Evolutionary conservation across 30 jellyfish, hydroid and myxozoan genomes (phyloP).

Genomic region (Nemopilema nomurai): DNA sequence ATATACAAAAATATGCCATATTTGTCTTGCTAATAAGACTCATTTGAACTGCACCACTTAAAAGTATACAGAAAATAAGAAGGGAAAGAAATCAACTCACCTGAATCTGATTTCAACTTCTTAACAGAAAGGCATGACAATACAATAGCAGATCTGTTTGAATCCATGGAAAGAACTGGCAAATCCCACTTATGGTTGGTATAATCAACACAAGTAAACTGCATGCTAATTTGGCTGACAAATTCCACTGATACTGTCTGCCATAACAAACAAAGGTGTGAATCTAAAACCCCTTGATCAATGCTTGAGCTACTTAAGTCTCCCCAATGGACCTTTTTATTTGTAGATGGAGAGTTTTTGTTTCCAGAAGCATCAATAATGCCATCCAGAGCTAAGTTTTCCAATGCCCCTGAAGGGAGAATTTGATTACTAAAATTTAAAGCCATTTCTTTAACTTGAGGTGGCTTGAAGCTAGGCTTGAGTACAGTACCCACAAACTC

Average conservation of each 20-base stretch:
- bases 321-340: conserved; percentile 51
- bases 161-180: conserved; percentile 35
- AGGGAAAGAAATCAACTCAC: not conserved
- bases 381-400: not conserved
- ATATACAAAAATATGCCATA: no score
- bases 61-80: not conserved
- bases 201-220: not conserved
- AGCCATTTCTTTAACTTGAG: not conserved
- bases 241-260: conserved; percentile 4
- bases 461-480: not conserved
- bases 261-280: conserved; percentile 38
- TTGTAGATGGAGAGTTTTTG: not conserved
- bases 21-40: no score
- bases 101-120: conserved; percentile 38
- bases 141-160: conserved; percentile 6
- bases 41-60: not conserved
- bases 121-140: conserved; percentile 36
- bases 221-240: not conserved
- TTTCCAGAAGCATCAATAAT: not conserved
- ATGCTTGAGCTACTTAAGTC: conserved; percentile 14
- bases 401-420: not conserved
- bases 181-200: conserved; percentile 33
- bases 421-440: not conserved
- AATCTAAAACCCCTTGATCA: conserved; percentile 8
- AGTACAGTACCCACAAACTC: conserved; percentile 7